Conservation (phyloP, 2,888 invertebrate species). For the Aricia artaxerxes region DNA sequence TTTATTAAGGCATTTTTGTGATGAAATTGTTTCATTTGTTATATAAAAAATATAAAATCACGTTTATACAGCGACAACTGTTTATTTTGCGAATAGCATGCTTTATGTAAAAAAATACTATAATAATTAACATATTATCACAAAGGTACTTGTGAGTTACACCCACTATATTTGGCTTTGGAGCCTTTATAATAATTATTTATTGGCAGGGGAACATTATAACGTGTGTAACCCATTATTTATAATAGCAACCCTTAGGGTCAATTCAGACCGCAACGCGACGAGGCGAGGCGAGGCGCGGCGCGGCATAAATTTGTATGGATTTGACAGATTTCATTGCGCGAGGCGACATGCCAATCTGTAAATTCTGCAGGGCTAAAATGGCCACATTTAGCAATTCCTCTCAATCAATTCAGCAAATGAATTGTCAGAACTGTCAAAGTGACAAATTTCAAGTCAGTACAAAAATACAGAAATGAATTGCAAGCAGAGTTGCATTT, state of each 20-base stretch:
- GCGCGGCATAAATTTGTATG: too few species aligned
- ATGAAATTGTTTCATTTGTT: not conserved
- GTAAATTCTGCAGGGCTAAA: too few species aligned
- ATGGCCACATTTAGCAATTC: too few species aligned
- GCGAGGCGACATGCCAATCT: too few species aligned
- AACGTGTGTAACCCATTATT: not conserved
- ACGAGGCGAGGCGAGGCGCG: too few species aligned
- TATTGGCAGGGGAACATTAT: slow-evolving; percentile 14
- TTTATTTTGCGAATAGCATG: slow-evolving; percentile 16
- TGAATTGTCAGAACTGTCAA: too few species aligned
- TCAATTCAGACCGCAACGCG: too few species aligned
- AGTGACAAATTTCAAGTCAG: too few species aligned
- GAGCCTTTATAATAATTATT: slow-evolving; percentile 33
- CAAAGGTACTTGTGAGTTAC: slow-evolving; percentile 59
- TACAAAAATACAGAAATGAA: too few species aligned
- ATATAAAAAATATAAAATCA: slow-evolving; percentile 19
- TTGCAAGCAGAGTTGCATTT: too few species aligned
- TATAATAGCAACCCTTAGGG: not conserved
- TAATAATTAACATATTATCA: slow-evolving; percentile 50
- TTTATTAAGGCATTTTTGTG: slow-evolving; percentile 15
- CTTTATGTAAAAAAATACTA: slow-evolving; percentile 24
- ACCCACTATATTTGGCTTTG: slow-evolving; percentile 48
- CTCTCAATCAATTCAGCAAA: too few species aligned
- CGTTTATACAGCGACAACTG: not conserved
- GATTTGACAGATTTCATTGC: too few species aligned